Evolutionary conservation across 2,888 invertebrate genomes (phyloP), one percentile per base, ranked within the genome.

Genomic region (Seira musarum): DNA sequence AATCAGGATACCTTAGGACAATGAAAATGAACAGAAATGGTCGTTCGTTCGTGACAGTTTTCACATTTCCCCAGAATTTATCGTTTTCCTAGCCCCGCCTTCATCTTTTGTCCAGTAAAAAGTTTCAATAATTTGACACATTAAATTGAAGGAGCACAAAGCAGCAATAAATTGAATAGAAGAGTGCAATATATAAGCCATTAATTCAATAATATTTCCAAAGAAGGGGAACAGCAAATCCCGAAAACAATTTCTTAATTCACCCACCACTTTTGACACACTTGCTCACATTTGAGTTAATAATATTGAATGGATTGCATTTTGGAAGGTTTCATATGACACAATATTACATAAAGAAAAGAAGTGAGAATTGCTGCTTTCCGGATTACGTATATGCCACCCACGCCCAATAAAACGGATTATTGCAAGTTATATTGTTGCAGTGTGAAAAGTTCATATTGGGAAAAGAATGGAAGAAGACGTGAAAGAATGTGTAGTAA

Each of bases 101-200:
- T 30, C 40, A 21, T 17, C 13, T 57, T 73, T 79, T 79, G 73
- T 79, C 30, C 24, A 53, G 5, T 15, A 2, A 53, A 72, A 72
- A 79, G 79, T 73, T 79, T 73, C 73, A 79, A 79, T 72, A 60
- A 78, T 78, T 78, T 78, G 72, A 78, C 78, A 78, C 72, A 78
- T 65, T 71, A 46, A 49, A 65, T 53, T 53, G 53, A 17, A 15
- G 2, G 6, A 53, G 30, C 30, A 53, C 17, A 53, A 53, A 53
- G 53, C 3, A 53, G 53, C 53, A 53, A 13, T 53, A 53, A 53
- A 53, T n/a, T 53, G 53, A 15, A 53, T 53, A 53, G 53, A 53
- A 53, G 40, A 13, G 15, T 53, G 30, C 30, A 30, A 8, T 30
- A 13, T 53, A 53, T 53, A 17, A 53, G 15, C 53, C 17, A 53